These are phyloP conservation scores for Monoplex corrugatus DNA, from an alignment of 2,888 invertebrate genomes.

Conservation along the genomic window DNA sequence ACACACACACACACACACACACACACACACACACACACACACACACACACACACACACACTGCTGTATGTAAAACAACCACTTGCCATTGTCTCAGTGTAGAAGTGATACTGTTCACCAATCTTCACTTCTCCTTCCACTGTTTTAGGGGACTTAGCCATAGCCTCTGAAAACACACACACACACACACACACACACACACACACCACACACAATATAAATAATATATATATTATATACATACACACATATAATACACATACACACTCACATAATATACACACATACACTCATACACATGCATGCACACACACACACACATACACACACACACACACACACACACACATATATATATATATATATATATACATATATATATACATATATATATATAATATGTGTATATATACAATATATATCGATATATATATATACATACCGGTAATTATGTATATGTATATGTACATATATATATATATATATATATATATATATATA, in stretches of 20 bases:
- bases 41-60: background rate
- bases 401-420: too few species aligned
- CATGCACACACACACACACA: background rate
- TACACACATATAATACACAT: too few species aligned
- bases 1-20: background rate
- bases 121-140: constrained; percentile 82
- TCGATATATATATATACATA: too few species aligned
- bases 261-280: constrained; percentile 1
- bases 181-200: constrained; percentile 39
- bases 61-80: background rate
- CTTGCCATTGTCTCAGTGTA: constrained; percentile 86
- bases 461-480: too few species aligned
- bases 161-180: constrained; percentile 59
- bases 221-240: too few species aligned
- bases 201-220: too few species aligned
- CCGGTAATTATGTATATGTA: too few species aligned
- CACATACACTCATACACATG: background rate
- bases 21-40: background rate
- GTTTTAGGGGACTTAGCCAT: constrained; percentile 59
- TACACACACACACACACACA: background rate
- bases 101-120: constrained; percentile 88
- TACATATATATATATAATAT: too few species aligned
- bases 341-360: too few species aligned
- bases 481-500: too few species aligned
- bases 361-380: too few species aligned